Evolutionary conservation across 2,797 vertebrate species (phyloP).

Genomic region (Parotocinclus haroldoi): DNA sequence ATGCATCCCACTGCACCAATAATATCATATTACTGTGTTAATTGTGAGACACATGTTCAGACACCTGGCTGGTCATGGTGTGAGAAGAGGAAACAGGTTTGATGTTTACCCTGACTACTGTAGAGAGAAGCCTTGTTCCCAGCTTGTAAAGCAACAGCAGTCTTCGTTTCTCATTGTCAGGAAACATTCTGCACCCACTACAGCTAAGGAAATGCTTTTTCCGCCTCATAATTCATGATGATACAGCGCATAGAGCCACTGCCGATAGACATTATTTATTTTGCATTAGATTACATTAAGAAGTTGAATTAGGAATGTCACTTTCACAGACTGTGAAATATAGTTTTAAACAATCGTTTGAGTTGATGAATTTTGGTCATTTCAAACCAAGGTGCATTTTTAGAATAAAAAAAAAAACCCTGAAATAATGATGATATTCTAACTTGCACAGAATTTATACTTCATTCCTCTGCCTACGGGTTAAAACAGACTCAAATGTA

Average conservation of each 20-base stretch:
- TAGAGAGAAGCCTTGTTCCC: neutral
- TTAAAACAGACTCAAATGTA: too few species aligned
- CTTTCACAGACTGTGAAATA: too few species aligned
- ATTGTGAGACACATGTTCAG: conserved; percentile 9
- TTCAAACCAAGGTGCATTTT: too few species aligned
- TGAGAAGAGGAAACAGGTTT: neutral
- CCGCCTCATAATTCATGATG: neutral
- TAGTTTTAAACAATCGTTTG: too few species aligned
- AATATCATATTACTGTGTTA: neutral
- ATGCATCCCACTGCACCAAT: neutral
- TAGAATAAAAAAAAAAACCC: too few species aligned
- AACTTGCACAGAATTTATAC: too few species aligned
- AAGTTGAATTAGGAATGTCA: too few species aligned
- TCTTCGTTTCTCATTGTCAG: neutral
- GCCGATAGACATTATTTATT: neutral
- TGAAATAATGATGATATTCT: too few species aligned
- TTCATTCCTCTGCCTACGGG: too few species aligned
- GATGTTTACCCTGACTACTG: neutral
- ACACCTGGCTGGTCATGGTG: conserved; percentile 11
- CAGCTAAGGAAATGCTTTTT: neutral
- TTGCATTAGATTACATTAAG: too few species aligned
- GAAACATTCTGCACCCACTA: neutral
- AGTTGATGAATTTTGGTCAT: too few species aligned
- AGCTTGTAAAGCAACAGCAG: neutral
- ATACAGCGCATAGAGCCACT: neutral